Conservation (phyloP, 1,140 invertebrate species). For the Pygmarrhopalites habei region DNA sequence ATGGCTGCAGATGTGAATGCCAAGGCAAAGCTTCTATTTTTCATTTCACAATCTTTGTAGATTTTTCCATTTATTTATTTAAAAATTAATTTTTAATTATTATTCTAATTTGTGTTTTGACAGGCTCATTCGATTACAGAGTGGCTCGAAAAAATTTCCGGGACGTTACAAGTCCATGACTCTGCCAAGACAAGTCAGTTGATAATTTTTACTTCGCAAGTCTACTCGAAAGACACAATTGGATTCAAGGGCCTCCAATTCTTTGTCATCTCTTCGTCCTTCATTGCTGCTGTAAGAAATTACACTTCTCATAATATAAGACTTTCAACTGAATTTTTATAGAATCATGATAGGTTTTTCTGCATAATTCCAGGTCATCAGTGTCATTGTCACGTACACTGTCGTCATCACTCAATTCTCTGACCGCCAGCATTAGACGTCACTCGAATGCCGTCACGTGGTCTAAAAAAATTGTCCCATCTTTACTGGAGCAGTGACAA, state of each 20-base stretch:
- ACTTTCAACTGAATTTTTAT: neutral
- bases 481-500: no score
- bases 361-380: neutral
- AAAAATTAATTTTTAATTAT: neutral
- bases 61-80: neutral
- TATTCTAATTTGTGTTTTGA: neutral
- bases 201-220: neutral
- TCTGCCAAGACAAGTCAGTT: neutral
- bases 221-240: neutral
- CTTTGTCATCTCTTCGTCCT: neutral
- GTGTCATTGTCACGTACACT: neutral
- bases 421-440: no score
- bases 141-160: neutral
- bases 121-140: neutral
- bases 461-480: no score
- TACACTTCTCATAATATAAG: neutral
- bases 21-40: neutral
- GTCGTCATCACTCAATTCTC: neutral
- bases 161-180: neutral
- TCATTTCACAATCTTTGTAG: neutral
- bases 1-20: neutral
- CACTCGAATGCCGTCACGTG: no score
- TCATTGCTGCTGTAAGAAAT: neutral
- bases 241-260: neutral
- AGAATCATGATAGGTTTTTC: neutral